phyloP scores from a whole-genome alignment of 2,113 vertebrate genomes.

The Aramus guarauna region DNA sequence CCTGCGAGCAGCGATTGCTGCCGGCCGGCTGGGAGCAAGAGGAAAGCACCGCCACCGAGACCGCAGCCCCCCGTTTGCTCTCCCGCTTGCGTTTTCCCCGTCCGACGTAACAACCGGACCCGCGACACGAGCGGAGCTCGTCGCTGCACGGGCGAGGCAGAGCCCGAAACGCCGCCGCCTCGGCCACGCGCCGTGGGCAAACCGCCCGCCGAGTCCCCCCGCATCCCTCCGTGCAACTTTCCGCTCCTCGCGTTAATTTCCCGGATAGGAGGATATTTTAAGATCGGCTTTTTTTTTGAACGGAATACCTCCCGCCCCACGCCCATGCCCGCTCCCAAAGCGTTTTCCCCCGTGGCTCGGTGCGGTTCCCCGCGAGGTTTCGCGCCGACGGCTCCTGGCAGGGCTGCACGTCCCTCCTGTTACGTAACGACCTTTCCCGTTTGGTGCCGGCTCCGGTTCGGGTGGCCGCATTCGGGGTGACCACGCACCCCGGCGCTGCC shows the following conservation, averaged over 20 bases:
- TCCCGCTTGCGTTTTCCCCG: background rate
- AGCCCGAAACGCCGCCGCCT: background rate
- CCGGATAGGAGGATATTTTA: background rate
- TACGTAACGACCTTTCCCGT: background rate
- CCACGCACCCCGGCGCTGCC: rapidly evolving
- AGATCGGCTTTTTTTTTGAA: background rate
- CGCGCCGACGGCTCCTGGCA: slow-evolving; percentile 5
- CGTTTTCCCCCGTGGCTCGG: background rate
- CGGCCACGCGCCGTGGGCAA: background rate
- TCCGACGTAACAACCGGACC: background rate
- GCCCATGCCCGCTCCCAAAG: rapidly evolving
- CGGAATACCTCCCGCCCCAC: background rate
- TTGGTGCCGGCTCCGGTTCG: background rate
- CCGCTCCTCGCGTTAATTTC: background rate
- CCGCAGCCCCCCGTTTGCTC: background rate
- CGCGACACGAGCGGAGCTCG: background rate
- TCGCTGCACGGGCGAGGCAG: rapidly evolving
- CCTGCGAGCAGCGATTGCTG: background rate
- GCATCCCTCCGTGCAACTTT: background rate
- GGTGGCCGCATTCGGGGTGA: background rate
- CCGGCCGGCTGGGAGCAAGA: background rate
- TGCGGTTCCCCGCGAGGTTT: background rate
- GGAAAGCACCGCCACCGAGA: background rate
- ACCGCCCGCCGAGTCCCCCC: rapidly evolving
- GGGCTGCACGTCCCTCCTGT: slow-evolving; percentile 17